A percentile compares a stretch with the other conserved stretches of the same genome.
Conservation (phyloP, 2,113 vertebrate genomes). For the Psittacula cyanocephala region DNA sequence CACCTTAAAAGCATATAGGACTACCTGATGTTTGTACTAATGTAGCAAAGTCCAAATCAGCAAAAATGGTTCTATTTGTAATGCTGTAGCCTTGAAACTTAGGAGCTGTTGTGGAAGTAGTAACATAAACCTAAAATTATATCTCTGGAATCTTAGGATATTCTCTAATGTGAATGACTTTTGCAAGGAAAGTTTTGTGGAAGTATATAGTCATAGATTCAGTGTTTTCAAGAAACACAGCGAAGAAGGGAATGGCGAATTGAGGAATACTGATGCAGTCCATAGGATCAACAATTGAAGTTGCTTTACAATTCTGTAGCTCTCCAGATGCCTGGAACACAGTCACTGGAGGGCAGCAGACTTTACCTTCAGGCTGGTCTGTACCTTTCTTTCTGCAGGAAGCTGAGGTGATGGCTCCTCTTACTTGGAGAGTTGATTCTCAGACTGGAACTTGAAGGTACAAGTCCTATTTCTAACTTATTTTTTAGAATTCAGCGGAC, state of each 20-base stretch:
- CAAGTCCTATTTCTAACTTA: not conserved
- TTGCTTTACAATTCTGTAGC: not conserved
- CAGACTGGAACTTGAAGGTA: not conserved
- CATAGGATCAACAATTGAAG: not conserved
- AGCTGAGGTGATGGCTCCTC: not conserved
- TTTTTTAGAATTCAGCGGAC: not conserved
- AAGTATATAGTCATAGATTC: not conserved
- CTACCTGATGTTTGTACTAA: not conserved
- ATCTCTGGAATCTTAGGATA: not conserved
- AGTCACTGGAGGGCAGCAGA: not conserved
- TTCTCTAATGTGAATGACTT: not conserved
- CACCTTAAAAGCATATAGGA: not conserved
- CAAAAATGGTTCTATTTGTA: not conserved
- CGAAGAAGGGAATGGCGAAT: not conserved
- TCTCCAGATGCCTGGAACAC: not conserved
- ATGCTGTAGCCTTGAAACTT: not conserved
- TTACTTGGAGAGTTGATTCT: not conserved
- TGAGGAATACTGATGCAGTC: not conserved
- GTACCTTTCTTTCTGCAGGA: not conserved
- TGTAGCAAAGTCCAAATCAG: not conserved
- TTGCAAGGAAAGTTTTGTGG: not conserved
- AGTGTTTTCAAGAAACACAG: not conserved
- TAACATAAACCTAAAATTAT: not conserved
- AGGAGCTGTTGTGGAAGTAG: fast-evolving
- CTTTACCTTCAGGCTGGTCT: not conserved